These are phyloP conservation scores for Schizopygopsis malacanthus DNA, from an alignment of 2,797 vertebrate genomes.

Conservation along the genomic window DNA sequence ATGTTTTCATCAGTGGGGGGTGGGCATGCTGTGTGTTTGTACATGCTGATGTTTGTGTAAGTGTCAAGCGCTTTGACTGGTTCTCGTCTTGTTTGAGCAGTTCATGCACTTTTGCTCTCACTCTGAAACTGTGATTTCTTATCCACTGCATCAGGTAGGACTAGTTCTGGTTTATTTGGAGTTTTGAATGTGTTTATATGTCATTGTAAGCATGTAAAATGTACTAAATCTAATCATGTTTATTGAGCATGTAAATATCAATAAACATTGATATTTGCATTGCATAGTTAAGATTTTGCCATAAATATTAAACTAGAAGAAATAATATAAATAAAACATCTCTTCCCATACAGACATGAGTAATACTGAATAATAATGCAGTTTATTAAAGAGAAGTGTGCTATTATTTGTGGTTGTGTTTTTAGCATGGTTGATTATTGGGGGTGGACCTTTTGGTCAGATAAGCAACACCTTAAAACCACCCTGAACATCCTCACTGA, in stretches of 20 bases:
- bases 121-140: neutral
- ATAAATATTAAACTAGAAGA: neutral
- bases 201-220: neutral
- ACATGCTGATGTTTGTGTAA: conserved; percentile 48
- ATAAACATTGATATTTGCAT: neutral
- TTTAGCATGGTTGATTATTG: neutral
- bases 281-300: neutral
- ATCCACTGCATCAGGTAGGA: conserved; percentile 48
- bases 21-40: conserved; percentile 71
- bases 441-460: neutral
- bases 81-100: conserved; percentile 1
- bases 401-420: neutral
- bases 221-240: neutral
- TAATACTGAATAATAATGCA: neutral
- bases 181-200: neutral
- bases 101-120: conserved; percentile 19
- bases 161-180: neutral
- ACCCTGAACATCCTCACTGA: neutral
- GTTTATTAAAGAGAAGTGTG: neutral
- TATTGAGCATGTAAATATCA: neutral
- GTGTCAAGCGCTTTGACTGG: conserved; percentile 14
- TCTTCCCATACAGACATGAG: neutral
- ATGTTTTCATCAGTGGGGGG: conserved; percentile 32
- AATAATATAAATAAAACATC: too few species aligned
- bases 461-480: neutral